These are phyloP conservation scores for Drosophila tropicalis DNA, from an alignment of 1,140 invertebrate species.

Conservation along the genomic window DNA sequence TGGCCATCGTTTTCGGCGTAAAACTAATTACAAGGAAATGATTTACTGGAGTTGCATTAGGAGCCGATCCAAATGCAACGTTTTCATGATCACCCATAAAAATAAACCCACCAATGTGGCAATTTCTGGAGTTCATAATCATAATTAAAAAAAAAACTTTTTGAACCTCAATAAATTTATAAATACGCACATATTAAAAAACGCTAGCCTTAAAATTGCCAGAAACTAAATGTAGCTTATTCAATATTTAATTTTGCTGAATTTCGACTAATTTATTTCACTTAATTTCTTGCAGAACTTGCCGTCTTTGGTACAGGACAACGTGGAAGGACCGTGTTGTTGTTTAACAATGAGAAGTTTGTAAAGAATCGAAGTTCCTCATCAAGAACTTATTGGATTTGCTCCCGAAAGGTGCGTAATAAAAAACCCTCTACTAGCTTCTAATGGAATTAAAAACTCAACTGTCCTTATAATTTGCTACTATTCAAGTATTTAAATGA, in stretches of 20 bases:
- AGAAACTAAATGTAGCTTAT: not conserved
- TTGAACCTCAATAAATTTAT: constrained; percentile 10
- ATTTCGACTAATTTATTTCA: not conserved
- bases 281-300: constrained; percentile 59
- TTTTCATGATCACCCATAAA: constrained; percentile 56
- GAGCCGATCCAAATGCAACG: constrained; percentile 32
- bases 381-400: constrained; percentile 80
- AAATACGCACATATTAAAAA: constrained; percentile 25
- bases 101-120: constrained; percentile 64
- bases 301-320: constrained; percentile 76
- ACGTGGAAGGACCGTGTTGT: constrained; percentile 69
- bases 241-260: not conserved
- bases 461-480: too few species aligned
- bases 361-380: constrained; percentile 77
- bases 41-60: constrained; percentile 54
- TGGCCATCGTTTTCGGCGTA: constrained; percentile 38
- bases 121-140: constrained; percentile 67
- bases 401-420: constrained; percentile 67
- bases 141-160: constrained; percentile 34
- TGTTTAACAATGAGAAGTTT: constrained; percentile 71
- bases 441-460: too few species aligned
- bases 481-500: not conserved
- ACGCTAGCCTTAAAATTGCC: constrained; percentile 26
- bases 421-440: too few species aligned
- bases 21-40: constrained; percentile 33